Evolutionary conservation across 2,888 invertebrate genomes (phyloP), one percentile per base, ranked within the genome.

Genomic region (Neocrepidodera transversa): DNA sequence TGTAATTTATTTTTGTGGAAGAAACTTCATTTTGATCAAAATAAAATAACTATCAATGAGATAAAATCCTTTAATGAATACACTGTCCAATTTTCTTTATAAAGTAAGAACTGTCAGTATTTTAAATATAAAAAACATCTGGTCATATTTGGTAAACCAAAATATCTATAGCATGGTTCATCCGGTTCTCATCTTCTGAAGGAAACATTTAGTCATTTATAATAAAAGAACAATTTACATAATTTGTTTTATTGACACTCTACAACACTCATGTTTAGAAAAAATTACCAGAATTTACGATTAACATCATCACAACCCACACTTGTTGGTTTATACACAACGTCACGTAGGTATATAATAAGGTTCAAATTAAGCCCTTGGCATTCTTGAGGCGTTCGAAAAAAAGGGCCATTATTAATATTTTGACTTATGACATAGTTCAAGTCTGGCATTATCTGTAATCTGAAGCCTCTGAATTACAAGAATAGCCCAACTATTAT

Each of bases 391-490:
- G 20, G 30, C 43, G 40, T 43, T 32, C 35, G n/a, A 13, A 51
- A 58, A 57, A 50, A 45, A 45, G 51, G 40, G 52, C 43, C 62
- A 60, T 60, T 60, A 64, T 62, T 64, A 58, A 60, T 64, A 51
- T 62, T 60, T 52, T 55, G 62, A 64, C 57, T 64, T 65, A 58
- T 58, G 58, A 60, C 58, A 58, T 47, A 55, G 42, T 54, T 55
- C 47, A 40, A 49, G 52, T 60, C 18, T 50, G 58, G 56, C 60
- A 43, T 62, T 66, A 66, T 66, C 66, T 63, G 62, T 58, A 60
- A 66, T 66, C 66, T 66, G 62, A 64, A 62, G 62, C 64, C 64
- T 64, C 66, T 64, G 66, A 60, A 66, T 66, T 66, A 66, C 62
- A 62, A 62, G 66, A 64, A 62, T 60, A 51, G 63, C 61, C 58